Percentiles rank a stretch among this genome's conserved stretches.
phyloP scores from a whole-genome alignment of 2,888 invertebrate species.

The Acrobasis suavella region DNA sequence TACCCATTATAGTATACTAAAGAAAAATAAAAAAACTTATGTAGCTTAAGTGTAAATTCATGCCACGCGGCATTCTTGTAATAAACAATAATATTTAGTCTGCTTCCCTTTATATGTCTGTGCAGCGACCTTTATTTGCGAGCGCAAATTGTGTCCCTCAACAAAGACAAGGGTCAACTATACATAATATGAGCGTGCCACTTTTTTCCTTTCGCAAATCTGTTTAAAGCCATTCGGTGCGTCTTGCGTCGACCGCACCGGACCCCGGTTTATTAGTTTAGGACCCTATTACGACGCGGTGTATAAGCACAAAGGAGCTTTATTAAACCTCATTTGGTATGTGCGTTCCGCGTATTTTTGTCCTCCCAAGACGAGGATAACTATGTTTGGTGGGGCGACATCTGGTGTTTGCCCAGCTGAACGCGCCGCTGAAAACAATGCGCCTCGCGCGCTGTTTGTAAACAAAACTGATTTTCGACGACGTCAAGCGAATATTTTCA shows the following conservation, averaged over 20 bases:
- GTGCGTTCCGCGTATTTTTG: constrained; percentile 52
- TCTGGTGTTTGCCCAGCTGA: constrained; percentile 65
- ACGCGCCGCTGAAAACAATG: constrained; percentile 62
- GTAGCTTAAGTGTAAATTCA: too few species aligned
- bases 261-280: constrained; percentile 72
- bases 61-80: too few species aligned
- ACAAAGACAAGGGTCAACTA: constrained; percentile 63
- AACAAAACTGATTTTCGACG: constrained; percentile 62
- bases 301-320: constrained; percentile 66
- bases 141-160: constrained; percentile 55
- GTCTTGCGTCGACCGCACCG: constrained; percentile 46
- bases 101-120: too few species aligned
- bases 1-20: too few species aligned
- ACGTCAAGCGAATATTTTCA: constrained; percentile 47
- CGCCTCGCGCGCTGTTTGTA: constrained; percentile 45
- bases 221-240: constrained; percentile 61
- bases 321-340: constrained; percentile 58
- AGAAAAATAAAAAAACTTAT: too few species aligned
- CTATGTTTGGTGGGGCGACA: constrained; percentile 65
- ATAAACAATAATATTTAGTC: too few species aligned
- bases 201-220: constrained; percentile 65
- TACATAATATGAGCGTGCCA: constrained; percentile 41
- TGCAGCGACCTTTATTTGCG: constrained; percentile 21
- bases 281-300: constrained; percentile 69
- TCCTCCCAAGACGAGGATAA: constrained; percentile 55